Evolutionary conservation across 2,797 vertebrate species (phyloP), one percentile per base, ranked within the genome.

Genomic region (Vultur gryphus): DNA sequence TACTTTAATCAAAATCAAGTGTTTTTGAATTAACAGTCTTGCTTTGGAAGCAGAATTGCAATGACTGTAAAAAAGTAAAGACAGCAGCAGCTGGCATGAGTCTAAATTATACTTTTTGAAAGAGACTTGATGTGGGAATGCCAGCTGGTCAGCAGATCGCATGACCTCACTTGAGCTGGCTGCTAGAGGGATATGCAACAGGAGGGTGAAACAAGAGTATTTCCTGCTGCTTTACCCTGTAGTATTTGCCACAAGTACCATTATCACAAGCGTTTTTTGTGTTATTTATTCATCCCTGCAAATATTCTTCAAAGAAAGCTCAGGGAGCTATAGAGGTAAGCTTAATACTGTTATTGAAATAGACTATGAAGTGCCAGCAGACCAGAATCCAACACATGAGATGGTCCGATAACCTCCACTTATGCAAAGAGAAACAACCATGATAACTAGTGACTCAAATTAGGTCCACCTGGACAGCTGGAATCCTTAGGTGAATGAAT

Each of bases 71-170:
- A 80, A 72, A 67, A 51, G 21, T 81, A 12, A 6, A 48, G 70
- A 75, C 57, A 87, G 71, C 75, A 89, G 65, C 57, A 87, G 64
- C 81, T 97, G 75, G 37, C 67, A 59, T 55, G 35, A 64, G 37
- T 73, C 64, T 49, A 75, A 77, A 90, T 46, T 25, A 43, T 64
- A 66, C 15, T 67, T 94, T 95, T 92, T 25, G 58, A 83, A 79
- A 66, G 59, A 91, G 83, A 71, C 12, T 87, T 77, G 52, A 58
- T 78, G 43, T 52, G 35, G 33, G 46, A 80, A 80, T 87, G 59
- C 59, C 64, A 97, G 52, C 81, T 89, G 86, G 67, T 85, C 86
- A 95, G 59, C 81, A 96, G 70, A 85, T 79, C 89, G 52, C 44
- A 71, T 80, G 65, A 75, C 33, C 44, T 92, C 71, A 83, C 52